Base-by-base conservation (phyloP, 2,113 vertebrate genomes). In the Saguinus imperator region DNA sequence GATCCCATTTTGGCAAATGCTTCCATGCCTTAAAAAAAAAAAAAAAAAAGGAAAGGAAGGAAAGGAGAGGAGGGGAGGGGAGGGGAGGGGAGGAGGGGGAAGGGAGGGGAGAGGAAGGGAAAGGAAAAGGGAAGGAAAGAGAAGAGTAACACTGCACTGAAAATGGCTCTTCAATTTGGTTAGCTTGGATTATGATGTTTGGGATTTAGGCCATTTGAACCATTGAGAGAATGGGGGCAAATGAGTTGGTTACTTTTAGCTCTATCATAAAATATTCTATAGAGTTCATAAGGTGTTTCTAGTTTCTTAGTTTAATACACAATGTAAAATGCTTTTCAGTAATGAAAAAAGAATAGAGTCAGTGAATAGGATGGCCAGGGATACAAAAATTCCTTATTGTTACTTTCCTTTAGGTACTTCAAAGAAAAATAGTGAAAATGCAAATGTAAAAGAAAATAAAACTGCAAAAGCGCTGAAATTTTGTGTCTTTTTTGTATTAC, bases 1-100 rank as follows among this genome's bases (percentile, higher is more conserved):
- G 61, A 97, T 76, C 96, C 88, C 88, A 97, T 96, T 97, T 96
- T 35, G 4, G 90, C 89, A 97, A 98, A 95, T 66, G 27, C 61
- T 94, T 93, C 27, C 61, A 94, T 52, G 81, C 23, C 40, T 93
- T n/a, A 13, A 52, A 82, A 25, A 80, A 55, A 87, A 45, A 8
- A 55, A 76, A 48, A 58, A 25, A 0, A 57, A 61, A 5, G 4
- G 4, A 58, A 11, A 87, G 40, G 5, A 43, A 43, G 43, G 43
- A 43, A 43, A 43, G 43, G 43, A 40, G 37, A 40, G 37, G 37
- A 40, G 37, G 37, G n/a, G n/a, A n/a, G 3, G 37, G 37, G 37
- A 40, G 37, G 37, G 37, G 37, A 3, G 37, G n/a, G n/a, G 37
- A 40, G 37, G 37, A 40, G 37, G 37, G 37, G n/a, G n/a, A n/a